phyloP scores from a whole-genome alignment of 2,797 vertebrate genomes.

The Lerista edwardsae region DNA sequence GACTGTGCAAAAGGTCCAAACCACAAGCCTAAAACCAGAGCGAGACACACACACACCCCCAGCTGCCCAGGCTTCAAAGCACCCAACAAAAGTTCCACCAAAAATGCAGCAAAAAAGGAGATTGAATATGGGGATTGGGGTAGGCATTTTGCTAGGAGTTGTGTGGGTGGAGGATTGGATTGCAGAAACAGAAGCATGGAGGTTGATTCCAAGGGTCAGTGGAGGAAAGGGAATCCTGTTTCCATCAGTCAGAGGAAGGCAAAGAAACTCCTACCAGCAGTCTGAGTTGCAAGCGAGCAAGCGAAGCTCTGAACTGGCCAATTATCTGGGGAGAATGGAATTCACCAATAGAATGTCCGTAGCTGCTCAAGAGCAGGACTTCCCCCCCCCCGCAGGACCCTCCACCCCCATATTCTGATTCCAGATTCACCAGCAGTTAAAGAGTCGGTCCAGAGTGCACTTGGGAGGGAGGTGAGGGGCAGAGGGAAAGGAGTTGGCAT shows the following conservation, averaged over 20 bases:
- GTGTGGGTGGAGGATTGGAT: background rate
- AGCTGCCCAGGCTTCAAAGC: background rate
- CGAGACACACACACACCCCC: too few relatives aligned
- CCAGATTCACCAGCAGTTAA: conserved; percentile 41
- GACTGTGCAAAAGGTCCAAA: background rate
- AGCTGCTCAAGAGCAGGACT: background rate
- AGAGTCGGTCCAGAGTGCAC: conserved; percentile 47
- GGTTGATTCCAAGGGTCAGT: background rate
- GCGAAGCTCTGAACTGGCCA: conserved; percentile 12
- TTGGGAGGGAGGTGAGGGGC: conserved; percentile 10
- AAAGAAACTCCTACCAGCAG: conserved; percentile 6
- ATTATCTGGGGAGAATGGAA: background rate
- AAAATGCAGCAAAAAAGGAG: background rate
- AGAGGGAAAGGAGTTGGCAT: conserved; percentile 37
- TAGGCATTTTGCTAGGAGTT: conserved; percentile 12
- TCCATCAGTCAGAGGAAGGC: conserved; percentile 4
- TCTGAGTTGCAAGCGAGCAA: conserved; percentile 26
- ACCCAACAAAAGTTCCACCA: background rate
- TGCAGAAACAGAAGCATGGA: background rate
- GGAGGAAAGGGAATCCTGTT: conserved; percentile 8
- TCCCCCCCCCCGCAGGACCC: background rate
- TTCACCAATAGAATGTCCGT: background rate
- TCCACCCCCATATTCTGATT: conserved; percentile 18
- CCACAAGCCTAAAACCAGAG: background rate
- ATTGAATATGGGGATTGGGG: background rate